Base-by-base conservation (phyloP, 35 echinoderm and acorn worm genomes). In the Ophiothrix spiculata region DNA sequence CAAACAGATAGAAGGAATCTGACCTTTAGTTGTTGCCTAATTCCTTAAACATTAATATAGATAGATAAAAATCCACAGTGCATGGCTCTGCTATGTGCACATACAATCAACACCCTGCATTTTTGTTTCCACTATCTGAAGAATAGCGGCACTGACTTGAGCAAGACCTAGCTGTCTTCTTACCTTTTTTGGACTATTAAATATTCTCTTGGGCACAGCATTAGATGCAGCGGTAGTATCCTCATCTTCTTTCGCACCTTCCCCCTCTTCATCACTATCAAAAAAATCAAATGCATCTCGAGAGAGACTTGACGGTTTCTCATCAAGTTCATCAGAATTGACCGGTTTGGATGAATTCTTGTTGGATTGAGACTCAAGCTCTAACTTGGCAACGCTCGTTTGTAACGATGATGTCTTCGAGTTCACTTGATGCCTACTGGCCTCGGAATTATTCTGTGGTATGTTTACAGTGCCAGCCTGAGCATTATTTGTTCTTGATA, bases 111-210 rank as follows among this genome's bases (percentile, higher is more conserved):
- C n/a, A n/a, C n/a, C n/a, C n/a, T n/a, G n/a, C n/a, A n/a, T n/a
- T n/a, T n/a, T n/a, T n/a, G n/a, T n/a, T n/a, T n/a, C n/a, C n/a
- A n/a, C n/a, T n/a, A n/a, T n/a, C n/a, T n/a, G n/a, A n/a, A n/a
- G n/a, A n/a, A n/a, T n/a, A n/a, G n/a, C n/a, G n/a, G n/a, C n/a
- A n/a, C n/a, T n/a, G n/a, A n/a, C n/a, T n/a, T n/a, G n/a, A n/a
- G n/a, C n/a, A n/a, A n/a, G n/a, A n/a, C n/a, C n/a, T n/a, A n/a
- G n/a, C n/a, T n/a, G n/a, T n/a, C n/a, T n/a, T n/a, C 40, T 42
- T 77, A 89, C 87, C 87, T 89, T 89, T 56, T 89, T 89, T 31
- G 87, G 87, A 74, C 87, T 89, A 39, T 89, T 89, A 39, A 89
- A 89, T 34, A 89, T 89, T 69, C 81, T 89, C 87, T 89, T 89